Evolutionary conservation across 2,113 vertebrate species (phyloP), one percentile per base, ranked within the genome.

Genomic region (Brachypodius melanocephalos): DNA sequence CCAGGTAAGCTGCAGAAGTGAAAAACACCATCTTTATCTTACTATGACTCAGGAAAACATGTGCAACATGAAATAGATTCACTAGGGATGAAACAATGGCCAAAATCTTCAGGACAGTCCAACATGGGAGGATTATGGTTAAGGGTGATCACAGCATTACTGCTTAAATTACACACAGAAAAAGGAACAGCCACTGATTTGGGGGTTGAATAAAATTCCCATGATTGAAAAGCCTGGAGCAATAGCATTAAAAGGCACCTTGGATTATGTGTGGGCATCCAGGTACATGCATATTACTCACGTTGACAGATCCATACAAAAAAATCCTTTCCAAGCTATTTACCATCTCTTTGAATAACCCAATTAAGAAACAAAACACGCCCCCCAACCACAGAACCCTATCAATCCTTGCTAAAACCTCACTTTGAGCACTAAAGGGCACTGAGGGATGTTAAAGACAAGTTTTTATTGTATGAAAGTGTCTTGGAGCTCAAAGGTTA

Each of bases 71-170:
- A 12, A 58, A 66, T 1, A 77, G 24, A 67, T 55, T 19, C 25
- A 42, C 9, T 19, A 69, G 28, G 12, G 20, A 34, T 24, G 42
- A 83, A 59, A 32, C 16, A 22, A 58, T 1, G 7, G 19, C 21
- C 34, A 31, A 12, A 81, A 11, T 20, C 31, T 48, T 57, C 24
- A 32, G 26, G 21, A 45, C 1, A 38, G 59, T 26, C 20, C 26
- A 67, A 1, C 22, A 13, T 0, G 5, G 20, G 29, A 77, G 18
- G 46, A 34, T n/a, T n/a, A 16, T 3, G 6, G 19, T 25, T 42
- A 18, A 76, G 9, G 9, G 21, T 49, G 13, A 16, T 38, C 51
- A 42, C 9, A 80, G 48, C 5, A 17, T 28, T 5, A 13, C 45
- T 38, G 17, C 21, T 77, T 61, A 15, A 36, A 28, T 45, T 31